Evolutionary conservation across 2,888 invertebrate species (phyloP), one percentile per base, ranked within the genome.

Genomic region (Pristionchus entomophagus): DNA sequence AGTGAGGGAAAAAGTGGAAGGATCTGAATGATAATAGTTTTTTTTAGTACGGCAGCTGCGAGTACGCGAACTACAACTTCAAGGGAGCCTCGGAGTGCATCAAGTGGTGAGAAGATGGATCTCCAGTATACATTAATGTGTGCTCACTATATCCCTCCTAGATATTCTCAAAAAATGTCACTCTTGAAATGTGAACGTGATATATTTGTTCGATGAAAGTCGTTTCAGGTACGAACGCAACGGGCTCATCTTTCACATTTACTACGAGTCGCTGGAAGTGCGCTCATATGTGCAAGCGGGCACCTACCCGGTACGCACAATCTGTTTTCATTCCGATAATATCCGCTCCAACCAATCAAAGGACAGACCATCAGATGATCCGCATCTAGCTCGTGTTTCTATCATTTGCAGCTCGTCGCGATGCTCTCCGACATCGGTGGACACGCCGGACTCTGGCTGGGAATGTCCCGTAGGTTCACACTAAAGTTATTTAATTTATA

Each of bases 11-110:
- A 12, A 2, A 14, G 45, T n/a, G n/a, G n/a, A n/a, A n/a, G n/a
- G n/a, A n/a, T n/a, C n/a, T n/a, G n/a, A n/a, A n/a, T n/a, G n/a
- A n/a, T n/a, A 5, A 59, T n/a, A 26, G 5, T 2, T 1, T 2
- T 4, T 59, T 78, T 4, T 49, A 78, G 78, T 78, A 78, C 51
- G 78, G 78, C 26, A 78, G 78, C 51, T 78, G 78, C 78, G 78
- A 78, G 51, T 78, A 49, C 51, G 49, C 49, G 49, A 78, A 78
- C 78, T 26, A 19, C 12, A 78, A 78, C 49, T 78, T 78, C 78
- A 45, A 49, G 49, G 38, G 51, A 14, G 78, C 78, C 26, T 22
- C 26, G 22, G 49, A 45, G 19, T 78, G 78, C 51, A 78, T 49
- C 14, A 4, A 78, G 2, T 78, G 78, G 78, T 78, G 32, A 22